Evolutionary conservation across 2,888 invertebrate species (phyloP), one percentile per base, ranked within the genome.

Genomic region (Ectropis crepuscularia): DNA sequence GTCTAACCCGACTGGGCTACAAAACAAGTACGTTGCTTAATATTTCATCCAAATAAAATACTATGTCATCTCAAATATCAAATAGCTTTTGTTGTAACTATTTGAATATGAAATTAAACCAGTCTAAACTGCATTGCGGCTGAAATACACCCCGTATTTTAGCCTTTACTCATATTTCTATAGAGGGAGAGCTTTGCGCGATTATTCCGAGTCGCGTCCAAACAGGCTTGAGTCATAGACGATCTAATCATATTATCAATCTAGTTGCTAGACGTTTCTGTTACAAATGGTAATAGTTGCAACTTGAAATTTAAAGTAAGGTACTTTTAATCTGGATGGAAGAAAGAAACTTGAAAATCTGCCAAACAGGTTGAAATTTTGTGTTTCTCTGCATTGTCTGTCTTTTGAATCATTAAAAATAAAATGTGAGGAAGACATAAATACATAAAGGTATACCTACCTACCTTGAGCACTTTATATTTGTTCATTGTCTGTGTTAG

Each of bases 191-290:
- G 58, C 63, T 51, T 48, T 45, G 16, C 55, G 9, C 51, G 53
- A 60, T 64, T 64, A 48, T 64, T 53, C 42, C 8, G 48, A 48
- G 60, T 60, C 43, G 50, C 51, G 12, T 57, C 64, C 43, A 64
- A 58, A 61, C 64, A 45, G 53, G 60, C 55, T 45, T 43, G 47
- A 39, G 43, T 12, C 16, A 36, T 38, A 28, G 47, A 47, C 57
- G 57, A 60, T 64, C 57, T 64, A 61, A 64, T 64, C 64, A 53
- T 38, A 57, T 64, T 64, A 64, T 64, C 60, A 47, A 64, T 64
- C 64, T 60, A 46, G 55, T 59, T 57, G 53, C 60, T 48, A 57
- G 53, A 60, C 64, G 60, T 55, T 57, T 60, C 53, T 60, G 57
- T 60, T 60, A 53, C 53, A 60, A 53, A 53, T 60, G 53, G 60